Percentiles rank a stretch among this genome's conserved stretches.
Evolutionary conservation across 1,140 invertebrate species (phyloP).

Genomic region (Ladona fulva): DNA sequence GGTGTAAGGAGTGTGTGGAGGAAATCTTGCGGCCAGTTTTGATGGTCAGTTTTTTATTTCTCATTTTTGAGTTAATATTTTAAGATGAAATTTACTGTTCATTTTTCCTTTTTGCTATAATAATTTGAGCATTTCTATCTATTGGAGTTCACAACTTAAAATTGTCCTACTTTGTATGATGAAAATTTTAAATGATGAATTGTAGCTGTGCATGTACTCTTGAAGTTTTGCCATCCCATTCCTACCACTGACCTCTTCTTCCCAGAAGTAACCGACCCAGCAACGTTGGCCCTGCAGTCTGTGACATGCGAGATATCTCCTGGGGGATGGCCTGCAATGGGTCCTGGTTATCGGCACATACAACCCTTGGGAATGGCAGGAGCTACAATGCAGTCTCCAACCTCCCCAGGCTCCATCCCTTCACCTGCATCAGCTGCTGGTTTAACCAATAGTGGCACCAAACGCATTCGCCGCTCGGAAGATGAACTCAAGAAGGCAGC

Average conservation of each 20-base stretch:
- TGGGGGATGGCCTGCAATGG: background rate
- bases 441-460: constrained; percentile 12
- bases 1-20: no score
- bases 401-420: background rate
- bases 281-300: background rate
- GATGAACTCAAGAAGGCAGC: constrained; percentile 64
- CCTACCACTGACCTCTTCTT: background rate
- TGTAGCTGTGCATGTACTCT: no score
- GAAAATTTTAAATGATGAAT: no score
- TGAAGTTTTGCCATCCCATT: background rate
- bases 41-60: no score
- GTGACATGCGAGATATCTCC: background rate
- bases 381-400: background rate
- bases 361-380: background rate
- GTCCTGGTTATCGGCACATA: background rate
- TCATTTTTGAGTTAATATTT: no score
- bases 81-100: no score
- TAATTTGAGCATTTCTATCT: no score
- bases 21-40: no score
- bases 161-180: no score
- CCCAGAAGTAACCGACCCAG: background rate
- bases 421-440: background rate
- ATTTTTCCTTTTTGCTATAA: no score
- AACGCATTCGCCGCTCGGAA: constrained; percentile 55
- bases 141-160: no score